phyloP scores from a whole-genome alignment of 37 sponge, comb jelly and placozoan species.

The Hexactinellida sp. region DNA sequence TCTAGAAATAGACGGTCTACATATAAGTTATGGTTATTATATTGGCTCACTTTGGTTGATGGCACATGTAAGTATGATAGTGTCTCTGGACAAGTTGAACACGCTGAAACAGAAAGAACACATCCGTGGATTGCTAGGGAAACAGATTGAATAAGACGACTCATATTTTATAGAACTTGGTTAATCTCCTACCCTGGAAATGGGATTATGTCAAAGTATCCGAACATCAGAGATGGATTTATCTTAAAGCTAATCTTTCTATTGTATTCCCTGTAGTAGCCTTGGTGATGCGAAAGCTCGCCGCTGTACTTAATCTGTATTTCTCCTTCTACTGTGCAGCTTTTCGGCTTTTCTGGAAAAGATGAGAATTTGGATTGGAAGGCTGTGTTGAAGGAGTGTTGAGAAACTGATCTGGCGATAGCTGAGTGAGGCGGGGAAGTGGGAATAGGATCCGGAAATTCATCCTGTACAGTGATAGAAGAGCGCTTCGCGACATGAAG shows the following conservation, averaged over 20 bases:
- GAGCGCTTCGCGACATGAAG: not conserved
- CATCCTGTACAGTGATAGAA: not conserved
- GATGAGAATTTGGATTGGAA: conserved; percentile 15
- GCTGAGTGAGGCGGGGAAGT: not conserved
- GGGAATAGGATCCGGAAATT: not conserved
- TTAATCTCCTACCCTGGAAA: too few species aligned
- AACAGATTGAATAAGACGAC: too few species aligned
- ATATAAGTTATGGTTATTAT: too few species aligned
- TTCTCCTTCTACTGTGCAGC: not conserved
- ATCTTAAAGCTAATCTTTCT: not conserved
- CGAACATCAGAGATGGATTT: not conserved
- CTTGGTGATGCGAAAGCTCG: not conserved
- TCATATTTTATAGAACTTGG: too few species aligned
- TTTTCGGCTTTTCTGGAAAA: conserved; percentile 17
- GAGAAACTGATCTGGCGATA: not conserved
- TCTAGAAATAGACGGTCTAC: too few species aligned
- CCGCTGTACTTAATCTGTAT: conserved; percentile 7
- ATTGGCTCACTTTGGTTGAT: not conserved
- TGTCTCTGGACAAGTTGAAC: not conserved
- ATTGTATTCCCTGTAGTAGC: not conserved
- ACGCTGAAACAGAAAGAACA: conserved; percentile 16
- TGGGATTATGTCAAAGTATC: conserved; percentile 1
- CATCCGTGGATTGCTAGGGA: not conserved
- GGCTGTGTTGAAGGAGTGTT: not conserved
- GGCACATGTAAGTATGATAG: not conserved